A percentile compares a stretch with the other conserved stretches of the same genome.
Conservation (phyloP, 2,797 vertebrate genomes). For the Danio tinwini region DNA sequence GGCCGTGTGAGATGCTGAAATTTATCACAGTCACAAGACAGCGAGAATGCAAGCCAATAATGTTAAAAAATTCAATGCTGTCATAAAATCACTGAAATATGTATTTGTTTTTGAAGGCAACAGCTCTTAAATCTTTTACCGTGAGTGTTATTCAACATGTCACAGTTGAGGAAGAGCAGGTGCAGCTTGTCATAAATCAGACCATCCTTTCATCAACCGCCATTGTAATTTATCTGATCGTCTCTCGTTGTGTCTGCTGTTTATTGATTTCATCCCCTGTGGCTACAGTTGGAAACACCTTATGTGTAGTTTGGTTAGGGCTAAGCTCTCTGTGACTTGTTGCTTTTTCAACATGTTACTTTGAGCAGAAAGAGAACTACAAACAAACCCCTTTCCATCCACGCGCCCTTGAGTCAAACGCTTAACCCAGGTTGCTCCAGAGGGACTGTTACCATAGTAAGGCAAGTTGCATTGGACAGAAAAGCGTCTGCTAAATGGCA, state of each 20-base stretch:
- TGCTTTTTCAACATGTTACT: conserved; percentile 38
- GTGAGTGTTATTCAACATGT: not conserved
- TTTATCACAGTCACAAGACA: not conserved
- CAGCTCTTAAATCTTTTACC: conserved; percentile 12
- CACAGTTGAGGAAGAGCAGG: conserved; percentile 7
- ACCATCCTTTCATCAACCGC: conserved; percentile 12
- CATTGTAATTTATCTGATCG: conserved; percentile 7
- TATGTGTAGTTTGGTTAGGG: not conserved
- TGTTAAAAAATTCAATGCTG: conserved; percentile 14
- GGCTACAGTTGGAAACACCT: conserved; percentile 32
- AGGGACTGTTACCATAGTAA: conserved; percentile 19
- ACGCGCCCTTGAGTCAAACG: conserved; percentile 1
- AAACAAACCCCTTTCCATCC: conserved; percentile 19
- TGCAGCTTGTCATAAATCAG: conserved; percentile 14
- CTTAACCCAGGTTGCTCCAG: conserved; percentile 18
- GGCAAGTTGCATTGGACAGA: not conserved
- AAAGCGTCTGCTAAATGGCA: conserved; percentile 21
- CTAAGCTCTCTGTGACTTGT: conserved; percentile 3
- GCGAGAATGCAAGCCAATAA: conserved; percentile 12
- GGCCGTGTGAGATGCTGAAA: not conserved
- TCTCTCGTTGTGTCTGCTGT: conserved; percentile 25
- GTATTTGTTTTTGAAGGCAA: conserved; percentile 38
- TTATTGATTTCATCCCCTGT: conserved; percentile 30
- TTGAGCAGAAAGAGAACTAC: not conserved
- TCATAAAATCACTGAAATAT: conserved; percentile 31